These are phyloP conservation scores for Rhegmatorhina hoffmannsi DNA, from an alignment of 2,113 vertebrate genomes.

Conservation along the genomic window DNA sequence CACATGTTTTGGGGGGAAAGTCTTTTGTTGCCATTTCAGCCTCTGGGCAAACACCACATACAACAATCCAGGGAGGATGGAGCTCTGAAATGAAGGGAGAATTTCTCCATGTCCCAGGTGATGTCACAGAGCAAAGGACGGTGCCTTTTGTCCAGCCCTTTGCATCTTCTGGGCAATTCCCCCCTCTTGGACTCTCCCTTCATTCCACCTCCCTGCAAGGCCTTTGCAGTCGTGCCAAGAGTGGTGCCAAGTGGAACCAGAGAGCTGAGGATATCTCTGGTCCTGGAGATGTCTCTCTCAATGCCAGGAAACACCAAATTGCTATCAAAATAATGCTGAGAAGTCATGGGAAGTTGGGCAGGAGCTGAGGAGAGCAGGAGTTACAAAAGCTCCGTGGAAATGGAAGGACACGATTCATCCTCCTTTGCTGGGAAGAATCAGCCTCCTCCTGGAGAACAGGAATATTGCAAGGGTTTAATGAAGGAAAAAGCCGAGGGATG, in stretches of 20 bases:
- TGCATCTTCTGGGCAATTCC: not conserved
- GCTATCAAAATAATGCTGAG: not conserved
- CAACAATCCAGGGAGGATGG: not conserved
- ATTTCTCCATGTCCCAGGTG: not conserved
- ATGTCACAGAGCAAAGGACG: not conserved
- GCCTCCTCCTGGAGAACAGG: conserved; percentile 38
- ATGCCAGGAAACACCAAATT: fast-evolving
- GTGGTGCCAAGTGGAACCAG: not conserved
- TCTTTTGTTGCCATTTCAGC: not conserved
- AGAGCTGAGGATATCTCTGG: not conserved
- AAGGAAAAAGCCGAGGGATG: not conserved
- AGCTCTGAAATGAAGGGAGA: not conserved
- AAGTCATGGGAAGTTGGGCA: not conserved
- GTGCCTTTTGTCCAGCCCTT: not conserved
- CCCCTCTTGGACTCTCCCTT: not conserved
- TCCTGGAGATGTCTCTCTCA: not conserved
- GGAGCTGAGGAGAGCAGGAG: not conserved
- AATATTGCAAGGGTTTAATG: not conserved
- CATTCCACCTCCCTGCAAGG: not conserved
- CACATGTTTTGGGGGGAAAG: not conserved
- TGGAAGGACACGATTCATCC: not conserved
- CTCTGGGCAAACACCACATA: not conserved
- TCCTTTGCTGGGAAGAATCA: not conserved
- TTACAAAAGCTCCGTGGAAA: not conserved
- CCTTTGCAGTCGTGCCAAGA: not conserved